Conservation (phyloP, 1,140 invertebrate species). For the Polypedilum pembai region DNA sequence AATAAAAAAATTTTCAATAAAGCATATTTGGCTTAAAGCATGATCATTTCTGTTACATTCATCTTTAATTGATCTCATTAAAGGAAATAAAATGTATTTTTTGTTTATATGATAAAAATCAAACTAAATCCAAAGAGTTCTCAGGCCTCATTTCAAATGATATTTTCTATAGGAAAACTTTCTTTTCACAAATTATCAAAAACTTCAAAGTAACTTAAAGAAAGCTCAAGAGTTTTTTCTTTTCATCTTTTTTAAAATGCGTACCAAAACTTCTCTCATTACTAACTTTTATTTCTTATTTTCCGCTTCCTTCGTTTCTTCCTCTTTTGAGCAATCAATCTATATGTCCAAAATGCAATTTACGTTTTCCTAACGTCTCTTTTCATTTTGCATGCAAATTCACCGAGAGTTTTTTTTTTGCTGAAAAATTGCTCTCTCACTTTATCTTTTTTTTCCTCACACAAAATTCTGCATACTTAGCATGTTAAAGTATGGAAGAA, state of each 20-base stretch:
- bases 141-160: no score
- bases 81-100: no score
- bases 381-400: conserved; percentile 18
- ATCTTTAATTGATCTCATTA: no score
- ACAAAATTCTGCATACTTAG: neutral
- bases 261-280: neutral
- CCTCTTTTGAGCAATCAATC: neutral
- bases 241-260: neutral
- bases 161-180: no score
- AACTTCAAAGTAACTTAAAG: no score
- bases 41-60: no score
- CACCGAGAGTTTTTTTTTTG: neutral
- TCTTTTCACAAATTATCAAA: no score
- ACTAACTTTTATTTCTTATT: neutral
- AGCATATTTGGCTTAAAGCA: no score
- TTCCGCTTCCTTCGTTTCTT: neutral
- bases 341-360: conserved; percentile 5
- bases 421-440: neutral
- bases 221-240: no score
- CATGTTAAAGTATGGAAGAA: neutral
- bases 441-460: neutral
- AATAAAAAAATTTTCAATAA: no score
- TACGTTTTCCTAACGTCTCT: conserved; percentile 3
- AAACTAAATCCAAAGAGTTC: no score
- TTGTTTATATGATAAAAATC: no score